phyloP scores from a whole-genome alignment of 1,140 invertebrate genomes.

The Oryzaephilus surinamensis region DNA sequence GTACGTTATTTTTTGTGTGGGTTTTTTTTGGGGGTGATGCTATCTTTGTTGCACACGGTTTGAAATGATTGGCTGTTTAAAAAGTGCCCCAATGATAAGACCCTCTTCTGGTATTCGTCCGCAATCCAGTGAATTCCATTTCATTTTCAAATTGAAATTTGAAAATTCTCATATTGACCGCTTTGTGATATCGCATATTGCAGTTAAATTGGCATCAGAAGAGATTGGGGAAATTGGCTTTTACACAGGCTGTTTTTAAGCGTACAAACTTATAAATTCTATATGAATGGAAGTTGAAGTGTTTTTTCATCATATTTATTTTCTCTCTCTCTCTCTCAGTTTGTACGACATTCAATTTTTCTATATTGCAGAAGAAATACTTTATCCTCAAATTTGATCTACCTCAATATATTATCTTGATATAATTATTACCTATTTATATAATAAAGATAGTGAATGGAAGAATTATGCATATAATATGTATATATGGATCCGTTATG shows the following conservation, averaged over 20 bases:
- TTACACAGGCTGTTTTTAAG: too few relatives aligned
- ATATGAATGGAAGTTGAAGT: too few relatives aligned
- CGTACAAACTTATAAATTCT: too few relatives aligned
- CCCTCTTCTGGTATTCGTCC: conserved; percentile 12
- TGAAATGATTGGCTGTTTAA: conserved; percentile 23
- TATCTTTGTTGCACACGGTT: conserved; percentile 18
- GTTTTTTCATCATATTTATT: too few relatives aligned
- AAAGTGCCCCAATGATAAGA: conserved; percentile 18
- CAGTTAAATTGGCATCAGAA: conserved; percentile 13
- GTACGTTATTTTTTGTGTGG: conserved; percentile 7
- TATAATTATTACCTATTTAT: too few relatives aligned
- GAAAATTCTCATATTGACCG: conserved; percentile 20
- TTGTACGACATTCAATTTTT: too few relatives aligned
- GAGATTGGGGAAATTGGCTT: neutral
- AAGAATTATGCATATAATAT: conserved; percentile 9
- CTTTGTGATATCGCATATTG: conserved; percentile 17
- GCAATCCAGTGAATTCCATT: conserved; percentile 20
- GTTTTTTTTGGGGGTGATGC: conserved; percentile 20
- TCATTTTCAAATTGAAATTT: conserved; percentile 27
- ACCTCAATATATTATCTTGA: too few relatives aligned
- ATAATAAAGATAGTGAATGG: too few relatives aligned
- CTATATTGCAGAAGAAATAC: too few relatives aligned
- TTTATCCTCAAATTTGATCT: too few relatives aligned
- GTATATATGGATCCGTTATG: conserved; percentile 9
- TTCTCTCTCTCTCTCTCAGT: too few relatives aligned